phyloP scores from a whole-genome alignment of 2,113 vertebrate species.

The Reinhardtius hippoglossoides region DNA sequence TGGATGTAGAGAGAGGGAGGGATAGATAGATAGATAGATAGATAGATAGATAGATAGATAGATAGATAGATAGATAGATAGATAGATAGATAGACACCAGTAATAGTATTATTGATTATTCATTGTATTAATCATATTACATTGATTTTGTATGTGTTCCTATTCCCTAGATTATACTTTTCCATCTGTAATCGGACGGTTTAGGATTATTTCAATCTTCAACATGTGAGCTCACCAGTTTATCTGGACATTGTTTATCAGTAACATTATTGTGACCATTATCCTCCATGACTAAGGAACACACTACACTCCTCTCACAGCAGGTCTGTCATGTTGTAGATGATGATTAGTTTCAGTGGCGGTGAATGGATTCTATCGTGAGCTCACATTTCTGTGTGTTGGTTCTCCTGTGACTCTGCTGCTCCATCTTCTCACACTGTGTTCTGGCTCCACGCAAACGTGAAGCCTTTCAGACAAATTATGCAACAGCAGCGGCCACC shows the following conservation, averaged over 20 bases:
- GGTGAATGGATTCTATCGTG: neutral
- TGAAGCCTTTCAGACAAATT: slow-evolving; percentile 70
- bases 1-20: no score
- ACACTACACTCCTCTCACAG: neutral
- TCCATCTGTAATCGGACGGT: neutral
- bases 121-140: no score
- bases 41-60: no score
- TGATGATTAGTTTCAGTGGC: neutral
- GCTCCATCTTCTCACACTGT: slow-evolving; percentile 28
- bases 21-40: no score
- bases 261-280: no score
- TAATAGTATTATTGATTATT: no score
- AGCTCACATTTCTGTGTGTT: neutral
- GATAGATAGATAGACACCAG: neutral
- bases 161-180: neutral
- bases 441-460: slow-evolving; percentile 60
- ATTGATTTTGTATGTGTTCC: neutral
- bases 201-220: neutral
- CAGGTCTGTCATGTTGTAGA: neutral
- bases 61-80: neutral
- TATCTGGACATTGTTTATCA: no score
- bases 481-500: slow-evolving; percentile 65
- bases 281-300: no score
- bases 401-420: neutral
- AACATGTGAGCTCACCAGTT: neutral